Evolutionary conservation across 1,140 invertebrate species (phyloP).

Genomic region (Diuraphis noxia): DNA sequence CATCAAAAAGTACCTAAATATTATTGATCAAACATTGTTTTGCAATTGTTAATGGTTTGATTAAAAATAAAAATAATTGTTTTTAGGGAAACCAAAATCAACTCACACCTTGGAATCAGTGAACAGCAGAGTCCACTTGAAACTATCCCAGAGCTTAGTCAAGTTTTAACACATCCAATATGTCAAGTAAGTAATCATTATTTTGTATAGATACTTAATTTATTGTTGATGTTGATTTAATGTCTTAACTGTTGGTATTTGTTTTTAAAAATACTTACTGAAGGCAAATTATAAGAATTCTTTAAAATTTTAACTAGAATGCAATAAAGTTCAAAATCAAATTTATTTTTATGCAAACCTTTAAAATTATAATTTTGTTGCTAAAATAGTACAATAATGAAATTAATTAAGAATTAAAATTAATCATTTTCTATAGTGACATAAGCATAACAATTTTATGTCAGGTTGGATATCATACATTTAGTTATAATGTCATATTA

Average conservation of each 20-base stretch:
- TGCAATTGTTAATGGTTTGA: background rate
- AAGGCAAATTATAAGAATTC: background rate
- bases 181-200: constrained; percentile 41
- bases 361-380: background rate
- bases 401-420: background rate
- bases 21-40: background rate
- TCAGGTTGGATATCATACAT: no score
- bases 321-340: no score
- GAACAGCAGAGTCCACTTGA: constrained; percentile 12
- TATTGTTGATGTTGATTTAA: background rate
- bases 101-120: constrained; percentile 10
- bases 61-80: background rate
- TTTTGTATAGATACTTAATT: background rate
- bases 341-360: no score
- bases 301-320: background rate
- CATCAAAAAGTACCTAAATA: background rate
- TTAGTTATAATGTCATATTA: background rate
- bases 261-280: background rate
- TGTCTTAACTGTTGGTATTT: background rate
- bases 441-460: background rate
- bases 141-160: constrained; percentile 36
- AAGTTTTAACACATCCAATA: constrained; percentile 18
- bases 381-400: background rate
- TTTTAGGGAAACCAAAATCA: constrained; percentile 31
- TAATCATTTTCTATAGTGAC: background rate